phyloP scores from a whole-genome alignment of 30 jellyfish, hydroid and myxozoan species.

The Euphysa ruthae region DNA sequence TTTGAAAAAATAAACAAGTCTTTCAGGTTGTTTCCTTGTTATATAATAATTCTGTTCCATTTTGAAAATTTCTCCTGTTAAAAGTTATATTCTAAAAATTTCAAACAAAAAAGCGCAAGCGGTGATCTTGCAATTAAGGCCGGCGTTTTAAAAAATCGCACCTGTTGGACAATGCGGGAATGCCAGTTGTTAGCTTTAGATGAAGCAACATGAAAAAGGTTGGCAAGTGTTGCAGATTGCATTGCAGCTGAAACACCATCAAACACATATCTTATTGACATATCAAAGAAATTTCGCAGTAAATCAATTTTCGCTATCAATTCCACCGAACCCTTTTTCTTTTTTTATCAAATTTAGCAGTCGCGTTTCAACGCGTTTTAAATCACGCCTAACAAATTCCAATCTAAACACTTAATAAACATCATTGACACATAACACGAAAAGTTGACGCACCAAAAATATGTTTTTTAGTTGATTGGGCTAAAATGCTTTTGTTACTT shows the following conservation, averaged over 20 bases:
- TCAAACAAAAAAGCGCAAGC: no score
- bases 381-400: background rate
- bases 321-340: constrained; percentile 27
- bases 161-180: no score
- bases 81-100: no score
- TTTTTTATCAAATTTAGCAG: constrained; percentile 5
- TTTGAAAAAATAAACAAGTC: no score
- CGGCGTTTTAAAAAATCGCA: no score
- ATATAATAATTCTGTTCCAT: no score
- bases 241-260: constrained; percentile 17
- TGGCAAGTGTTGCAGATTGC: constrained; percentile 31
- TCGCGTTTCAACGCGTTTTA: background rate
- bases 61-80: no score
- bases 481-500: no score
- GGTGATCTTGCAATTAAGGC: no score
- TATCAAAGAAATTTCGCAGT: constrained; percentile 25
- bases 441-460: no score
- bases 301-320: constrained; percentile 22
- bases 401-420: constrained; percentile 13
- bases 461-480: no score
- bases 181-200: constrained; percentile 25
- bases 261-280: constrained; percentile 21
- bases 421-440: background rate
- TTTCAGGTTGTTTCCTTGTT: no score
- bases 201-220: constrained; percentile 40